A percentile compares a stretch with the other conserved stretches of the same genome.
phyloP scores from a whole-genome alignment of 2,113 vertebrate genomes.

The Zosterops japonicus region DNA sequence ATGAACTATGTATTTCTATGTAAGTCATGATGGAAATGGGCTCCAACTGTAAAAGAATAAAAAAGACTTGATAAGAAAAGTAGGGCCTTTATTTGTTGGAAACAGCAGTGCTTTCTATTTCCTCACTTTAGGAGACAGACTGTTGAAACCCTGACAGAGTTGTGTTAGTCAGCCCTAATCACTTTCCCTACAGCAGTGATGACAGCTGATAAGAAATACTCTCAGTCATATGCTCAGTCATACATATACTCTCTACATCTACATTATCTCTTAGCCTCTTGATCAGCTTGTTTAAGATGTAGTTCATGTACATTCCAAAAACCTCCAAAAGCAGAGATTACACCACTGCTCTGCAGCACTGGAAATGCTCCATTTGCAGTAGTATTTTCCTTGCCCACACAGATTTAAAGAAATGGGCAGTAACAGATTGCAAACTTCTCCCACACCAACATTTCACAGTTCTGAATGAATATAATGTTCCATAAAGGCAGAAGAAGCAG shows the following conservation, averaged over 20 bases:
- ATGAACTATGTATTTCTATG: not conserved
- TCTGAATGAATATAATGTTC: not conserved
- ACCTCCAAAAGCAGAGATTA: not conserved
- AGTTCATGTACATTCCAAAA: not conserved
- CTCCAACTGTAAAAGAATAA: not conserved
- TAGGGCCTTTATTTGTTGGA: not conserved
- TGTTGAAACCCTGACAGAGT: not conserved
- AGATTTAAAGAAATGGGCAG: not conserved
- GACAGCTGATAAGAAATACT: not conserved
- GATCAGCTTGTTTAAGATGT: not conserved
- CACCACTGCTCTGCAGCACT: not conserved
- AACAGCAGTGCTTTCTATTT: not conserved
- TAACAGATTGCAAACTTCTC: not conserved
- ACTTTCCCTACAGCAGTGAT: not conserved
- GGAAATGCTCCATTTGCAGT: rapidly evolving
- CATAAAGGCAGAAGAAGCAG: not conserved
- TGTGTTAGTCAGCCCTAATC: not conserved
- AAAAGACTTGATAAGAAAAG: not conserved
- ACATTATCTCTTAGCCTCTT: not conserved
- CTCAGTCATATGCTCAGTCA: not conserved
- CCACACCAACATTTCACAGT: not conserved
- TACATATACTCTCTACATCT: not conserved
- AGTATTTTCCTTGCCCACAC: not conserved
- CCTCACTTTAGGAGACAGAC: not conserved
- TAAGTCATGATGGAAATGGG: not conserved